Conservation (phyloP, 2,113 vertebrate genomes). For the Gopherus flavomarginatus region DNA sequence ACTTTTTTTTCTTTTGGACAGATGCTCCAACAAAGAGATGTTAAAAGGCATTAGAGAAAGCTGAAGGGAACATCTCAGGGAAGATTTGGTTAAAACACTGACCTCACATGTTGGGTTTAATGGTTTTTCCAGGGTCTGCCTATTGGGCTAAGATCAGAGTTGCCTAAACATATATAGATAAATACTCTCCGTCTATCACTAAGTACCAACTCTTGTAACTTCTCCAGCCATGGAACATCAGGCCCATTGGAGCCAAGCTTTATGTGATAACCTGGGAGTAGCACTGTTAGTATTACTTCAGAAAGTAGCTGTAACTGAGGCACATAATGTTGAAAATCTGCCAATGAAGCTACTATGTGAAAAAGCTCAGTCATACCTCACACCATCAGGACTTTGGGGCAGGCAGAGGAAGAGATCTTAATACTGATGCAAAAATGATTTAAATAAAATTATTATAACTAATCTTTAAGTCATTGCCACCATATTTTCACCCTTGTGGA, state of each 20-base stretch:
- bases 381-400: background rate
- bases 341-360: background rate
- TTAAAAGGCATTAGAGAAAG: background rate
- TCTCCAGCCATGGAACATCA: background rate
- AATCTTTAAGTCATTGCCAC: too few relatives aligned
- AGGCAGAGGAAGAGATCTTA: too few relatives aligned
- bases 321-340: background rate
- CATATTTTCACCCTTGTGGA: too few relatives aligned
- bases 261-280: background rate
- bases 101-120: background rate
- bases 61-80: fast-evolving
- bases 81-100: fast-evolving
- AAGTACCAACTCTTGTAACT: background rate
- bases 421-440: too few relatives aligned
- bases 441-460: too few relatives aligned
- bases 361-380: constrained; percentile 4
- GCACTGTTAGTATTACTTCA: background rate
- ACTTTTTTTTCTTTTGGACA: background rate
- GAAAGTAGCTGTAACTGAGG: constrained; percentile 26
- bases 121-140: background rate
- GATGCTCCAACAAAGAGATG: too few relatives aligned
- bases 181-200: too few relatives aligned
- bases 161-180: background rate
- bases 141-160: background rate
- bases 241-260: background rate